These are phyloP conservation scores for Chymomyza fuscimana DNA, from an alignment of 2,888 invertebrate genomes.

Conservation along the genomic window DNA sequence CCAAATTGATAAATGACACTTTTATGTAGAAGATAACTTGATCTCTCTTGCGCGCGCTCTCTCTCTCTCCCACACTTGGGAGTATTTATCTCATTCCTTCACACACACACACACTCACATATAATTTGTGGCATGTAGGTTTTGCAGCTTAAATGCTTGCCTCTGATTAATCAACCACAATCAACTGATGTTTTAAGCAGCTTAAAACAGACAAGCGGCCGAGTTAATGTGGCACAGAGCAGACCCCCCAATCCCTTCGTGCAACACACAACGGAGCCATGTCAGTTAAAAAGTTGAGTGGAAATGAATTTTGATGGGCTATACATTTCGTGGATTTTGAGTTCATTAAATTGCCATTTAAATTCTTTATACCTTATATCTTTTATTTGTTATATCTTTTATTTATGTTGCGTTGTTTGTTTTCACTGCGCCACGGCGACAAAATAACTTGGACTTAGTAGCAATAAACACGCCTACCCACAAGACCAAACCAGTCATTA, in stretches of 20 bases:
- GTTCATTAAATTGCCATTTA: conserved; percentile 74
- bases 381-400: conserved; percentile 44
- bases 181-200: conserved; percentile 74
- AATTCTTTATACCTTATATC: conserved; percentile 56
- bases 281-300: conserved; percentile 54
- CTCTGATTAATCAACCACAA: conserved; percentile 74
- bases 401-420: too few relatives aligned
- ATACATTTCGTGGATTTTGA: conserved; percentile 69
- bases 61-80: background rate
- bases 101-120: too few relatives aligned
- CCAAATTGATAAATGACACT: conserved; percentile 74
- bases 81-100: too few relatives aligned
- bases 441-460: conserved; percentile 19
- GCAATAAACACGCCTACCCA: conserved; percentile 49
- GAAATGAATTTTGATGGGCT: conserved; percentile 72
- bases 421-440: conserved; percentile 6
- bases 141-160: conserved; percentile 67
- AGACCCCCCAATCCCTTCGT: conserved; percentile 17
- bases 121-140: background rate
- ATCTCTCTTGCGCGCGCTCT: conserved; percentile 16
- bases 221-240: conserved; percentile 2
- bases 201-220: conserved; percentile 53
- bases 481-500: conserved; percentile 47
- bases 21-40: conserved; percentile 65
- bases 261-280: background rate